These are phyloP conservation scores for Emydoidea blandingii DNA, from an alignment of 2,797 vertebrate species.

Conservation along the genomic window DNA sequence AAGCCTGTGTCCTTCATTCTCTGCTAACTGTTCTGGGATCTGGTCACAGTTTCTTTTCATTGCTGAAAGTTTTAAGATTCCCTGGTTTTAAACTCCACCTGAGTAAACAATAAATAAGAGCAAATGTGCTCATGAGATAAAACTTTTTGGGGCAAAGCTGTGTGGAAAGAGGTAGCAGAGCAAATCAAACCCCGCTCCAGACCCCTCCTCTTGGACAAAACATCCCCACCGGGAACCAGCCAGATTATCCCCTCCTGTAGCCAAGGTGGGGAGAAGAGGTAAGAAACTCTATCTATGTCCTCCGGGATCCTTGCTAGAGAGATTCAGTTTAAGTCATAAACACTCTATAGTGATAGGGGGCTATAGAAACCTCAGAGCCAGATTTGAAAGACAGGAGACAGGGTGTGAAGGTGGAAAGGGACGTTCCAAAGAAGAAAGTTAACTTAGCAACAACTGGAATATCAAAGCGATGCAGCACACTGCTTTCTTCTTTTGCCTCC, in stretches of 20 bases:
- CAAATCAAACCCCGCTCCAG: not conserved
- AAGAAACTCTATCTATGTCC: not conserved
- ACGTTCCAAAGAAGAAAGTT: not conserved
- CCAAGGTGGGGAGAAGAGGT: not conserved
- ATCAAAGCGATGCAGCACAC: not conserved
- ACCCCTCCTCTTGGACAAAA: not conserved
- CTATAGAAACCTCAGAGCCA: not conserved
- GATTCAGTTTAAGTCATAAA: not conserved
- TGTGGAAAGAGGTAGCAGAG: not conserved
- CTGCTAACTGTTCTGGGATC: not conserved
- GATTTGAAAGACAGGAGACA: not conserved
- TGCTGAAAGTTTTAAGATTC: not conserved
- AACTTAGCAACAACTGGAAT: not conserved
- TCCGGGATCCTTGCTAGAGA: not conserved
- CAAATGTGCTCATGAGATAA: not conserved
- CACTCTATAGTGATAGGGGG: not conserved
- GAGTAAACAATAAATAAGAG: not conserved
- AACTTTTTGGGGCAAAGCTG: not conserved
- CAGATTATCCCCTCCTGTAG: not conserved
- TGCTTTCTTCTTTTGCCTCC: constrained; percentile 29
- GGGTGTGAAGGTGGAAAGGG: not conserved
- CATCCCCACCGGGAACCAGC: not conserved
- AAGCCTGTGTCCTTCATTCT: not conserved
- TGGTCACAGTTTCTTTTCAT: not conserved
- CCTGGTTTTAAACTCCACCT: not conserved